Base-by-base conservation (phyloP, 2,797 vertebrate genomes). In the Lepilemur septentrionalis region DNA sequence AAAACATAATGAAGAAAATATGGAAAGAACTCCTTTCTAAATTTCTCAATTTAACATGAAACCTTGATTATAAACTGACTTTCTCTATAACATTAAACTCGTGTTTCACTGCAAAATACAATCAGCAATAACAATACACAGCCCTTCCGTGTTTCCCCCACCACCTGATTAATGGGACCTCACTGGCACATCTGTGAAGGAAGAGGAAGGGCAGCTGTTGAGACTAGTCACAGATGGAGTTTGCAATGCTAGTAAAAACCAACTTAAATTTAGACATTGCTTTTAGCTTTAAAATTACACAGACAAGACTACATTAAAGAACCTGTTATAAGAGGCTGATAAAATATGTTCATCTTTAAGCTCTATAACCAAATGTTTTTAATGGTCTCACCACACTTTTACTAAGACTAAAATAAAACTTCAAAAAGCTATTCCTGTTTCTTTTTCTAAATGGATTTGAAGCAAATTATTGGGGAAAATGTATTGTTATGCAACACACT, bases 101-200 rank as follows among this genome's bases (percentile, higher is more conserved):
- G 73, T 91, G 63, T 96, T 95, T 98, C 95, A 92, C 97, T 96
- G 92, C 91, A 97, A 97, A 98, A 95, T 89, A 93, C 86, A 94
- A 96, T 65, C 94, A 91, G 94, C 72, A 80, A 80, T 50, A 97
- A 97, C 96, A 96, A 98, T 94, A 97, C 92, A 97, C 89, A 97
- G n/a, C n/a, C 61, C 94, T 95, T 88, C 91, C 81, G 57, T 70
- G 94, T 38, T 43, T 65, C 96, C 35, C 25, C 43, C n/a, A 67
- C 46, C 22, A 3, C 59, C 89, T 93, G 93, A 97, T 30, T 91
- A 95, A 97, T 1, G 0, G 65, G 65, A 93, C 93, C 89, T 94
- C 96, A 91, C 46, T 61, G 90, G 76, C 65, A 85, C 55, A 83
- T 97, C 91, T 97, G 72, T 94, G 67, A 94, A 97, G 96, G 94